Conservation (phyloP, 2,888 invertebrate species). For the Camptogramma bilineatum region DNA sequence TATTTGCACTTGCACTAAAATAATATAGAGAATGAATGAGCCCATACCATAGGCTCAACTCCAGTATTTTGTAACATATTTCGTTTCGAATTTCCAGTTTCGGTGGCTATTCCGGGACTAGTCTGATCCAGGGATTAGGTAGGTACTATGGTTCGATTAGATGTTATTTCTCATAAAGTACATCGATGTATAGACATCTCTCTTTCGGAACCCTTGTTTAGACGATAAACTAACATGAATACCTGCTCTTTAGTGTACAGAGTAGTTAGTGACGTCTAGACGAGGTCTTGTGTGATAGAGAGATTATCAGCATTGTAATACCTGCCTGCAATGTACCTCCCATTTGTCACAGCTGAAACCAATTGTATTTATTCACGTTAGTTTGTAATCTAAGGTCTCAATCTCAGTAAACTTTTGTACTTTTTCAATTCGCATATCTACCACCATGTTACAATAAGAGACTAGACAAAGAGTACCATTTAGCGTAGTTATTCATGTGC, state of each 20-base stretch:
- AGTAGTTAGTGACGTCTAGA: conserved; percentile 6
- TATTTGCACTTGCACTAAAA: conserved; percentile 66
- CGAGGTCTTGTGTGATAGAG: conserved; percentile 10
- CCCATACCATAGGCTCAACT: conserved; percentile 48
- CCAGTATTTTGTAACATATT: conserved; percentile 51
- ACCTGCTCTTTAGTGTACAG: neutral
- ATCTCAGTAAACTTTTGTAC: conserved; percentile 53
- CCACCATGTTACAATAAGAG: conserved; percentile 25
- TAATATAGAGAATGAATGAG: conserved; percentile 59
- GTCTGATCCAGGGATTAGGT: conserved; percentile 44
- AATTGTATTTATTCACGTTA: conserved; percentile 48
- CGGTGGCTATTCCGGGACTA: conserved; percentile 49
- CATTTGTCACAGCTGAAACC: conserved; percentile 1
- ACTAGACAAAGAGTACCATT: conserved; percentile 50
- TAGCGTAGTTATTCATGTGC: conserved; percentile 68
- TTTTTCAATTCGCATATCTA: conserved; percentile 37
- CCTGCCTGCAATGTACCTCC: conserved; percentile 15
- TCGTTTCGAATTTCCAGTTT: conserved; percentile 47
- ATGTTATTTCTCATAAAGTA: conserved; percentile 51
- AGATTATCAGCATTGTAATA: conserved; percentile 6
- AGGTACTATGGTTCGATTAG: conserved; percentile 42
- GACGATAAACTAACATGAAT: neutral
- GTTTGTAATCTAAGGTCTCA: conserved; percentile 56
- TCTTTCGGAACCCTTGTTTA: conserved; percentile 9
- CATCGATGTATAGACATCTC: conserved; percentile 28